Base-by-base conservation (phyloP, 1,140 invertebrate genomes). In the Oncopodura yosiiana region DNA sequence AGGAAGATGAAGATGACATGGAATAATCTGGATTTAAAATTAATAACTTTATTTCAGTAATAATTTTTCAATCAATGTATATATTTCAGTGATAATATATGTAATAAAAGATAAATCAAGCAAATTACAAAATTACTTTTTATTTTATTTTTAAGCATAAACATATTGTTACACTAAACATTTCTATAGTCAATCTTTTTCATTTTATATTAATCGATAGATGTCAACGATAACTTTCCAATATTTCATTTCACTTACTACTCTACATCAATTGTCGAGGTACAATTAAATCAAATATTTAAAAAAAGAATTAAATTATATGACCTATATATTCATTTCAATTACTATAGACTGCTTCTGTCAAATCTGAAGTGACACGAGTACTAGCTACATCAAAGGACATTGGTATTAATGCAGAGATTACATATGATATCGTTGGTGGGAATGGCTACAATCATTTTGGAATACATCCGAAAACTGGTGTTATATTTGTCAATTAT, bases 221-320 rank as follows among this genome's bases (percentile, higher is more conserved):
- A 94, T 70, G 84, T 93, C 30, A 94, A 94, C 69, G 89, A 94
- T 69, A 94, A 94, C 75, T 87, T 88, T 37, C 90, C 90, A n/a
- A 86, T 88, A 70, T 94, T 93, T 69, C 80, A 81, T 30, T 79
- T 80, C 23, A 81, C 81, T 62, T 77, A 80, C 34, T 94, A 94
- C 67, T 78, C 74, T 61, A 81, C 83, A 1, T 73, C 73, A 36
- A 78, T 90, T 5, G 76, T 81, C 9, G 91, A 92, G 72, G 61
- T 63, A 42, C 68, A 63, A 39, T 36, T 18, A 50, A 50, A 19
- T 37, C 18, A 18, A 12, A 27, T 51, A 5, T 30, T 51, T 6
- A 19, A 38, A 53, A 45, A 46, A 41, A 30, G 44, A 18, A 11
- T 49, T 8, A 41, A 56, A 45, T 16, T 44, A 38, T 45, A 51